Conservation (phyloP, 1,140 invertebrate species). For the Zeugodacus cucurbitae region DNA sequence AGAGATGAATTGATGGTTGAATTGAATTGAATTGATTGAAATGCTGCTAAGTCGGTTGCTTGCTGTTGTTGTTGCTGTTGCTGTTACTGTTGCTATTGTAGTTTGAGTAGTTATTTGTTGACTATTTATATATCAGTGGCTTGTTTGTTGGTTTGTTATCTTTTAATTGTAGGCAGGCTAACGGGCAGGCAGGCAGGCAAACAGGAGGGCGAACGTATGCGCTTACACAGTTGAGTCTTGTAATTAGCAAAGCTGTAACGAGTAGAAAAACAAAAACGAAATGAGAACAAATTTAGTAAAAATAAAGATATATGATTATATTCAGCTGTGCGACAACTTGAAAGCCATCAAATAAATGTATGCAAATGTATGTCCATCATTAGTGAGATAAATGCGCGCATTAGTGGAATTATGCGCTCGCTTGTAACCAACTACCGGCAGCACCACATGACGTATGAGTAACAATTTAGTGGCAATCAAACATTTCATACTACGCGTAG, state of each 20-base stretch:
- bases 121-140: slow-evolving; percentile 1
- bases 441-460: slow-evolving; percentile 29
- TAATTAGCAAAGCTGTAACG: slow-evolving; percentile 30
- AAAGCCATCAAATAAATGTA: slow-evolving; percentile 4
- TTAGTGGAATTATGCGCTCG: slow-evolving; percentile 28
- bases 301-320: neutral
- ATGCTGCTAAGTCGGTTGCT: neutral
- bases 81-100: neutral
- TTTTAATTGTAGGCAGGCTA: slow-evolving; percentile 27
- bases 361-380: slow-evolving; percentile 4
- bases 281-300: neutral
- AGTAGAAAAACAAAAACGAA: neutral
- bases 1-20: slow-evolving; percentile 22
- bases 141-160: neutral
- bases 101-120: slow-evolving; percentile 4
- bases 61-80: neutral
- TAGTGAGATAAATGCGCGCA: slow-evolving; percentile 32
- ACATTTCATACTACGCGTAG: neutral
- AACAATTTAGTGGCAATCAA: slow-evolving; percentile 28
- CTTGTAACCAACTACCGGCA: neutral
- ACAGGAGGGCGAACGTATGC: neutral
- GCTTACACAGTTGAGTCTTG: neutral
- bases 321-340: slow-evolving; percentile 10
- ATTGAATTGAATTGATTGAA: slow-evolving; percentile 38
- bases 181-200: neutral